Evolutionary conservation across 2,113 vertebrate genomes (phyloP), one percentile per base, ranked within the genome.

Genomic region (Tragelaphus strepsiceros): DNA sequence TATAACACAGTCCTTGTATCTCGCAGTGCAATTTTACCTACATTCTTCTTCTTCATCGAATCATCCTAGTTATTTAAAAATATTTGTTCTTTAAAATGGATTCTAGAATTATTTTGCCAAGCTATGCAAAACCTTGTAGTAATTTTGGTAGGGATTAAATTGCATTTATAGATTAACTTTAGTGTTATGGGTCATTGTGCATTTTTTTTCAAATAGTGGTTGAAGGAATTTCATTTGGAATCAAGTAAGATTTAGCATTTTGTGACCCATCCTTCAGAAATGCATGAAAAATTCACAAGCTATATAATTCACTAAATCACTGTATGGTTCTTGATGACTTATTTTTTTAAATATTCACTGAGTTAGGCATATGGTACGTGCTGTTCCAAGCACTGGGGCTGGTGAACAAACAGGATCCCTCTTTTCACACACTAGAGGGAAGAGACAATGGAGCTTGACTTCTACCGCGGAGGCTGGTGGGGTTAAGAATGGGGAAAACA

Each of bases 1-100:
- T 98, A 91, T 58, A 96, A 59, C 80, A 93, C 86, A 87, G 46
- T 92, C 96, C 95, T 97, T 96, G 71, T 96, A 90, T 94, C 46
- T 91, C 49, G 24, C 64, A 82, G 82, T 78, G 49, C 61, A 94
- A 2, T 97, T 97, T 97, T 96, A 90, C 49, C 26, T 61, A 83
- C 8, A 90, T 77, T 97, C 88, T 94, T 91, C 54, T 96, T 97
- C 94, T 81, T 88, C 90, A 77, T 94, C 86, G 95, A 35, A 71
- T 82, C 94, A 87, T 91, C 35, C 51, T 90, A 88, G 35, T 95
- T 95, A 89, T 93, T 96, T 96, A 4, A 87, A 98, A 95, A 95
- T 91, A 94, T 87, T 95, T 96, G 91, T 74, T 97, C 74, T 94
- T 94, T 58, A 94, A 88, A 97, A 87, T 93, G 74, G 46, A 90